Conservation (phyloP, 2,797 vertebrate species). For the Buceros bicornis region DNA sequence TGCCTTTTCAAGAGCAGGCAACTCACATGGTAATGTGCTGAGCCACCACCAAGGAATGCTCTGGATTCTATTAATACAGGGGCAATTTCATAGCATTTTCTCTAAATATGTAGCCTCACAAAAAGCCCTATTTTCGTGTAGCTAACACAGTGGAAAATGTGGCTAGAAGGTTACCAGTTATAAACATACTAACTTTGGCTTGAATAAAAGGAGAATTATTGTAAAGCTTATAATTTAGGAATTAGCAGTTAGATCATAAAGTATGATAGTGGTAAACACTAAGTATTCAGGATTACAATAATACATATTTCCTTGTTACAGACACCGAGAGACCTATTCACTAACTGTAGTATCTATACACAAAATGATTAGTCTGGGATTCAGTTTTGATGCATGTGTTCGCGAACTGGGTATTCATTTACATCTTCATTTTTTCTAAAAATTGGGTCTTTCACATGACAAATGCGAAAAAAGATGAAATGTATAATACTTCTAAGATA, state of each 20-base stretch:
- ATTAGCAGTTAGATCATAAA: conserved; percentile 60
- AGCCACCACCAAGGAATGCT: conserved; percentile 78
- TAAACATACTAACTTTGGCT: conserved; percentile 37
- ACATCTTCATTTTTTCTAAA: neutral
- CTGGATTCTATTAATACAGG: conserved; percentile 79
- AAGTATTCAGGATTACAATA: neutral
- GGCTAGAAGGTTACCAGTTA: conserved; percentile 25
- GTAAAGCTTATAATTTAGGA: conserved; percentile 55
- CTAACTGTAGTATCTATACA: neutral
- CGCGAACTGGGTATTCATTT: neutral
- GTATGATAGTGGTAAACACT: conserved; percentile 4
- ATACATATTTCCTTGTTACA: neutral
- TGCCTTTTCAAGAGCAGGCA: conserved; percentile 68
- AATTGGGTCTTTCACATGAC: neutral
- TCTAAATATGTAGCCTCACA: conserved; percentile 49
- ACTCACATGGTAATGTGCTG: conserved; percentile 63
- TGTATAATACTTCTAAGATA: neutral
- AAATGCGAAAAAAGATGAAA: neutral
- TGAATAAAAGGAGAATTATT: conserved; percentile 52
- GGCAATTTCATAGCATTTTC: conserved; percentile 52
- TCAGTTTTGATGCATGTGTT: neutral
- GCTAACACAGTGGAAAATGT: conserved; percentile 57
- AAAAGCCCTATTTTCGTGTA: conserved; percentile 65
- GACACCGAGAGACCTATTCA: neutral
- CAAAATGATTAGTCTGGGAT: neutral